Conservation (phyloP, 1,140 invertebrate genomes). For the Tenebrio molitor region DNA sequence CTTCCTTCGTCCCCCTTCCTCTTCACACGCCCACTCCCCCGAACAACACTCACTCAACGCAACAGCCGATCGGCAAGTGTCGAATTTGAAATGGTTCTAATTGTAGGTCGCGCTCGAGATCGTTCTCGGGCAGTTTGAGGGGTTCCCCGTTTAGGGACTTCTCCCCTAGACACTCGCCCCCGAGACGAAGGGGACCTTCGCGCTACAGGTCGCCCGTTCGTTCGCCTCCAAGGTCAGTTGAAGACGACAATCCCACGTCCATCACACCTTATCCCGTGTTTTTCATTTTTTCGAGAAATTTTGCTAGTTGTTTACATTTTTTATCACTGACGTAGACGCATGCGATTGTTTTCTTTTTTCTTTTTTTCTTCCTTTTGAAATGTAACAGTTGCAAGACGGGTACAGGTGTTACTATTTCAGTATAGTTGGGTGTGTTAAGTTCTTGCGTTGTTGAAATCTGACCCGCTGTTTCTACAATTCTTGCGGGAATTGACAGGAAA, state of each 20-base stretch:
- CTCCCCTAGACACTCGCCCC: constrained; percentile 50
- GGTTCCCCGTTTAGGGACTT: constrained; percentile 59
- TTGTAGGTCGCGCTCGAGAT: constrained; percentile 64
- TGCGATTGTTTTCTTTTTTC: neutral
- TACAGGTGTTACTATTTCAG: too few species aligned
- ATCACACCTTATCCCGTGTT: neutral
- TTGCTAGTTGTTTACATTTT: neutral
- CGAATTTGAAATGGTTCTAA: constrained; percentile 28
- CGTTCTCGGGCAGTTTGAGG: constrained; percentile 60
- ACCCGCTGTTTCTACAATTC: too few species aligned
- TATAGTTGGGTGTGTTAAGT: too few species aligned
- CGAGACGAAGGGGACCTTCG: constrained; percentile 60
- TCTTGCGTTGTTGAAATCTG: too few species aligned
- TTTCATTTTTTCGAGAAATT: neutral
- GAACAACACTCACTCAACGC: too few species aligned
- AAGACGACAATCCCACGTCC: neutral
- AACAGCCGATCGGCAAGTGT: constrained; percentile 14
- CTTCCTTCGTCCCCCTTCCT: neutral
- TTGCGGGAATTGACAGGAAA: too few species aligned
- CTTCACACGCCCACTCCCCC: neutral
- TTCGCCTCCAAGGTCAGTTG: constrained; percentile 69
- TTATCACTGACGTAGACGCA: constrained; percentile 10
- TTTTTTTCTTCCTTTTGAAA: constrained; percentile 24
- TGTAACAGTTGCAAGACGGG: neutral
- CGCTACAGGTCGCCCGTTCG: constrained; percentile 69